phyloP scores from a whole-genome alignment of 1,140 invertebrate species.

The Aphelenchoides avenae region DNA sequence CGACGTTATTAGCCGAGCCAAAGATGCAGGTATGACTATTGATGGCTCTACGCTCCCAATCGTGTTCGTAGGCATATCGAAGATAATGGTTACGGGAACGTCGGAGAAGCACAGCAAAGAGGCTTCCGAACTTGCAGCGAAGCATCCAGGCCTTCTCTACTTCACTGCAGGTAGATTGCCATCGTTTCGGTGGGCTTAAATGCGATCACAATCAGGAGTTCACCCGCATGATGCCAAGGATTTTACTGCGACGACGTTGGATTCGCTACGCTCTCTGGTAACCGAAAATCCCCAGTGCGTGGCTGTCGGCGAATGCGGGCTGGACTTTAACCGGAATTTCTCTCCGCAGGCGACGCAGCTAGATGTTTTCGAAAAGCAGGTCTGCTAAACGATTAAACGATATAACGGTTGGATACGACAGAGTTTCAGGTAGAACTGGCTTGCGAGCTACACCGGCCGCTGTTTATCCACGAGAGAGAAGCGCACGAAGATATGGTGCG shows the following conservation, averaged over 20 bases:
- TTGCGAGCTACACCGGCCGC: conserved; percentile 77
- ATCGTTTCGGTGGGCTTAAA: conserved; percentile 10
- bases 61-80: conserved; percentile 73
- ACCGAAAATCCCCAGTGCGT: conserved; percentile 72
- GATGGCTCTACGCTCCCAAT: not conserved
- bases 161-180: conserved; percentile 74
- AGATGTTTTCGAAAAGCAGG: conserved; percentile 82
- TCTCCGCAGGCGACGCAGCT: conserved; percentile 80
- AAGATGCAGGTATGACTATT: conserved; percentile 76
- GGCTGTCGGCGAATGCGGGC: conserved; percentile 84
- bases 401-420: conserved; percentile 3
- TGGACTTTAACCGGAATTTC: conserved; percentile 90
- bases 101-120: conserved; percentile 82
- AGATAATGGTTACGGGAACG: conserved; percentile 86
- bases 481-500: conserved; percentile 75
- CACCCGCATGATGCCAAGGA: conserved; percentile 92
- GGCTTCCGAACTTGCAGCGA: conserved; percentile 59
- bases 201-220: conserved; percentile 67
- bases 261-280: conserved; percentile 20
- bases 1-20: conserved; percentile 81
- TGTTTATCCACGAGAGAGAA: conserved; percentile 83
- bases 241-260: conserved; percentile 65
- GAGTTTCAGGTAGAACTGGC: conserved; percentile 73
- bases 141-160: conserved; percentile 79
- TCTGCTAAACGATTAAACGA: conserved; percentile 54